phyloP scores from a whole-genome alignment of 37 sponge, comb jelly and placozoan species.

The Bolinopsis microptera region DNA sequence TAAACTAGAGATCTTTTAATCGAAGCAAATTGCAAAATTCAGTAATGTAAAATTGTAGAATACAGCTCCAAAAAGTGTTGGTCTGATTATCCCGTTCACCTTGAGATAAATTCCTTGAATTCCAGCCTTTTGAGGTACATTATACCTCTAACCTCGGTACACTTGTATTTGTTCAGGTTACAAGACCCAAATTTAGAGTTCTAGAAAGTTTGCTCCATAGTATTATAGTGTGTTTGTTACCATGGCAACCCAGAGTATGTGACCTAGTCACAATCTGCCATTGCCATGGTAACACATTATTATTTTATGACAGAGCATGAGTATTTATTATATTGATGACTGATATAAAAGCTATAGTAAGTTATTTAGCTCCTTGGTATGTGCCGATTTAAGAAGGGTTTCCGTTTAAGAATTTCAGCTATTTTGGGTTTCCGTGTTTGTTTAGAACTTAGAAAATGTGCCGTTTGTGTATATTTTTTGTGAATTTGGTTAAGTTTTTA shows the following conservation, averaged over 20 bases:
- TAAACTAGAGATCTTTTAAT: too few relatives aligned
- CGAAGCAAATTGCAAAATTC: too few relatives aligned
- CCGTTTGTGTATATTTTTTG: slow-evolving; percentile 63
- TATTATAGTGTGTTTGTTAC: background rate
- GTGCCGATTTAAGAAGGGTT: background rate
- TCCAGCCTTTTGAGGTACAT: too few relatives aligned
- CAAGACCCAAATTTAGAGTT: background rate
- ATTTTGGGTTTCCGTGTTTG: background rate
- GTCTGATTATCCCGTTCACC: too few relatives aligned
- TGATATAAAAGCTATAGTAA: slow-evolving; percentile 63
- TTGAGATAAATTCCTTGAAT: too few relatives aligned
- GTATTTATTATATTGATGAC: slow-evolving; percentile 53
- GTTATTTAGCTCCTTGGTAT: slow-evolving; percentile 64
- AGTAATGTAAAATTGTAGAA: too few relatives aligned
- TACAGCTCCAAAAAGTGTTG: too few relatives aligned
- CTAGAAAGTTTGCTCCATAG: background rate
- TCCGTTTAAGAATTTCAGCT: background rate
- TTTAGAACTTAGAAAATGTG: slow-evolving; percentile 27
- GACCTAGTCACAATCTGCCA: background rate
- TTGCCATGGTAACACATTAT: background rate
- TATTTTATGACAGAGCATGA: slow-evolving; percentile 55
- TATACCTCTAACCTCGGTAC: slow-evolving; percentile 18
- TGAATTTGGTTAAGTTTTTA: slow-evolving; percentile 67
- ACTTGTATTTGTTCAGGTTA: slow-evolving; percentile 6
- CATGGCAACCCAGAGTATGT: background rate